These are phyloP conservation scores for Harpegnathos saltator DNA, from an alignment of 1,140 invertebrate genomes.

Conservation along the genomic window DNA sequence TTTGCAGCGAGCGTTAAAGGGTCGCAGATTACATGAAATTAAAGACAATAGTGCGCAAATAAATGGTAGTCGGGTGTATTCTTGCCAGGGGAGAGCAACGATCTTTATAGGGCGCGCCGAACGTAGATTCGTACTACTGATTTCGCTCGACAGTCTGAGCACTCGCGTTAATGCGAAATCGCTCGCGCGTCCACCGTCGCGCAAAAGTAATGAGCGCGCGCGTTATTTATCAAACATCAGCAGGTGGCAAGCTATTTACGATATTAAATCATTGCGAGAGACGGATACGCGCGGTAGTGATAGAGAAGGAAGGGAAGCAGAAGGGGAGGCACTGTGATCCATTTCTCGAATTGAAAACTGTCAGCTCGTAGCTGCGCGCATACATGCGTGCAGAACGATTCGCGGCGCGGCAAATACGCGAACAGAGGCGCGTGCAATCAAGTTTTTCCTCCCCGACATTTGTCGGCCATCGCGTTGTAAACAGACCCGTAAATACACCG, in stretches of 20 bases:
- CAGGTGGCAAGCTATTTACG: neutral
- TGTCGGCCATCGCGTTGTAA: conserved; percentile 26
- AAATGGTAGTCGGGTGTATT: too few species aligned
- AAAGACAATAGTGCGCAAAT: too few species aligned
- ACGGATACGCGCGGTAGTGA: neutral
- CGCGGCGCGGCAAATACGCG: conserved; percentile 24
- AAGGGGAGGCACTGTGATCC: conserved; percentile 26
- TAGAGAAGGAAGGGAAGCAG: neutral
- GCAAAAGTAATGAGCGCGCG: too few species aligned
- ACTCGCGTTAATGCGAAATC: neutral
- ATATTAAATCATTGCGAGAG: conserved; percentile 28
- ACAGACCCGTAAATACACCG: conserved; percentile 23
- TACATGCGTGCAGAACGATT: conserved; percentile 9
- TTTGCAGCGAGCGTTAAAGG: too few species aligned
- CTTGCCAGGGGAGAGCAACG: too few species aligned
- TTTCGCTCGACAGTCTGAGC: neutral
- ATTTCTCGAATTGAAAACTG: conserved; percentile 58
- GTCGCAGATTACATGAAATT: too few species aligned
- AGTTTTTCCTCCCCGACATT: conserved; percentile 49
- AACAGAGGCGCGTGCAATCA: conserved; percentile 43
- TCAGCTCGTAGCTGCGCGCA: conserved; percentile 17
- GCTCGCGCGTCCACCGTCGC: too few species aligned
- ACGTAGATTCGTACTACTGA: neutral
- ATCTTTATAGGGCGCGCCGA: too few species aligned
- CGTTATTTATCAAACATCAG: neutral